Base-by-base conservation (phyloP, 2,113 vertebrate genomes). In the Rhinoderma darwinii region DNA sequence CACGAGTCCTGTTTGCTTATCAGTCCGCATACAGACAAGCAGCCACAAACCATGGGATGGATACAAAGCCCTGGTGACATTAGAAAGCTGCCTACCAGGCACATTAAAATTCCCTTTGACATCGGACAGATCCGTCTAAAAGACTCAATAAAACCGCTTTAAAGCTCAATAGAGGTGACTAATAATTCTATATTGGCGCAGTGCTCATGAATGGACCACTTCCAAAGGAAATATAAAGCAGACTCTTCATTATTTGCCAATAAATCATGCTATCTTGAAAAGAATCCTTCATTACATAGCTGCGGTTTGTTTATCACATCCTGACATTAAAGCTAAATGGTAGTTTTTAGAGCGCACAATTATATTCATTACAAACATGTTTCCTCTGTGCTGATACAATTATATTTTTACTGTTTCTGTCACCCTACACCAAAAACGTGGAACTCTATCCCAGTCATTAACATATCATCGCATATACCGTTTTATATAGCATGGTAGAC, bases 211-310 rank as follows among this genome's bases (percentile, higher is more conserved):
- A 27, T 63, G 79, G 79, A 59, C 66, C 56, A 7, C 27, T 20
- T 82, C 79, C 79, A 82, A 18, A 63, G 79, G 79, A 82, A 82
- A 82, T n/a, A 20, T 43, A 82, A 82, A 82, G 59, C 30, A 39
- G 35, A 10, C 56, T 43, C 44, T 81, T 37, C 18, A 72, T 72
- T 82, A 82, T 32, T 81, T 32, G 41, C 39, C n/a, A 20, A 66
- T 66, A 66, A 43, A 82, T 63, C 37, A 12, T 44, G 18, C 61
- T 66, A n/a, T 81, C 79, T 41, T 27, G 56, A 27, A n/a, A 63
- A 27, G 20, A 35, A 59, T 66, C 79, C 5, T 30, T 63, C 9
- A 66, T 82, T 44, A 82, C 37, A 82, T 27, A 30, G 22, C 61
- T 39, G 59, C 3, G 59, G 59, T 82, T 41, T 54, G 35, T 27